Evolutionary conservation across 2,113 vertebrate genomes (phyloP).

Genomic region (Calyptomena viridis): DNA sequence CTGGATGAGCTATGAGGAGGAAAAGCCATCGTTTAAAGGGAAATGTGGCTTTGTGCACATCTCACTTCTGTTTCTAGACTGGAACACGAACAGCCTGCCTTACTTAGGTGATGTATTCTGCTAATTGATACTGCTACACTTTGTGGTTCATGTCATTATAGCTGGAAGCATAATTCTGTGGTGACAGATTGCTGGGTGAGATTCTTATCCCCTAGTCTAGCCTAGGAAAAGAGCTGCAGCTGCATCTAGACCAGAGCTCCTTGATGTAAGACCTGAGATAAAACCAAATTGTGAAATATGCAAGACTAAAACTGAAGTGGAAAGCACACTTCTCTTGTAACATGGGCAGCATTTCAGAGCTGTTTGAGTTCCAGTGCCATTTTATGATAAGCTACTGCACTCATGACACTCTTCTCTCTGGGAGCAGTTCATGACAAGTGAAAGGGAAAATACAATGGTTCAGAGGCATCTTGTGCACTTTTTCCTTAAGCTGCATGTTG

Average conservation of each 20-base stretch:
- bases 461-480: neutral
- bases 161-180: neutral
- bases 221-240: neutral
- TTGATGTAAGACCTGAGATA: neutral
- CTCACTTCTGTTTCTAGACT: neutral
- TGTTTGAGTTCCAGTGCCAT: neutral
- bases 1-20: neutral
- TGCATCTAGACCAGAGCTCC: neutral
- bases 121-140: neutral
- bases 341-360: neutral
- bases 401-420: neutral
- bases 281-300: neutral
- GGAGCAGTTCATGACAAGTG: neutral
- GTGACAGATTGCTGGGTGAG: neutral
- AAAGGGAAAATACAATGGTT: neutral
- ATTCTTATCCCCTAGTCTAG: neutral
- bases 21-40: neutral
- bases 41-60: neutral
- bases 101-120: neutral
- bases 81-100: neutral
- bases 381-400: neutral
- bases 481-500: neutral
- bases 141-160: neutral
- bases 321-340: neutral
- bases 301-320: neutral